Base-by-base conservation (phyloP, 2,888 invertebrate genomes). In the Epistrophe eligans region DNA sequence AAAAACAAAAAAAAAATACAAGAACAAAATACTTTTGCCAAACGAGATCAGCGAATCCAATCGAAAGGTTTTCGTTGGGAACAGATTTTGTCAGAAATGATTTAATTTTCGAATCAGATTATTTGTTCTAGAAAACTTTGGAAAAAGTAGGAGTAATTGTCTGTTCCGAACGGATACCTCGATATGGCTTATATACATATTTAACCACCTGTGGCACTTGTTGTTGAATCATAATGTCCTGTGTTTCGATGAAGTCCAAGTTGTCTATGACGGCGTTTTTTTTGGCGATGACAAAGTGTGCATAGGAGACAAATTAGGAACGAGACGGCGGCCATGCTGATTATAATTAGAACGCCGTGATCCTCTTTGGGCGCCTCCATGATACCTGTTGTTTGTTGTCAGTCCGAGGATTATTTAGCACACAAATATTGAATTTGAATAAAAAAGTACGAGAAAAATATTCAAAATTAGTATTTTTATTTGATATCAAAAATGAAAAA, bases 281-380 rank as follows among this genome's bases (percentile, higher is more conserved):
- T 93, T 93, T 92, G 93, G 93, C 93, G 93, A 92, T 93, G 93
- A 93, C 91, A 93, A 89, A 93, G 93, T 92, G 92, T 93, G 93
- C 93, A 93, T 92, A 93, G 93, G 93, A 93, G 93, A 93, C 93
- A 93, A 90, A 92, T 93, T 93, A 93, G 93, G 93, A 92, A 93
- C 93, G 91, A 93, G 92, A 90, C 93, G 92, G 91, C 93, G 93
- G 91, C 91, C 91, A 92, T 92, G 91, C 91, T 92, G 91, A 91
- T 92, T 91, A 93, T 93, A 90, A 93, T 93, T 91, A 93, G 92
- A 91, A 92, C 92, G 92, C 92, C 93, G 92, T 92, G 92, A 92
- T 93, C 93, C 92, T 92, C 93, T 92, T 92, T 91, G 90, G 92
- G 92, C 90, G 92, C 93, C 91, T 92, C 93, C 91, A 91, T 91